These are phyloP conservation scores for Columbina picui DNA, from an alignment of 2,113 vertebrate species.

Conservation along the genomic window DNA sequence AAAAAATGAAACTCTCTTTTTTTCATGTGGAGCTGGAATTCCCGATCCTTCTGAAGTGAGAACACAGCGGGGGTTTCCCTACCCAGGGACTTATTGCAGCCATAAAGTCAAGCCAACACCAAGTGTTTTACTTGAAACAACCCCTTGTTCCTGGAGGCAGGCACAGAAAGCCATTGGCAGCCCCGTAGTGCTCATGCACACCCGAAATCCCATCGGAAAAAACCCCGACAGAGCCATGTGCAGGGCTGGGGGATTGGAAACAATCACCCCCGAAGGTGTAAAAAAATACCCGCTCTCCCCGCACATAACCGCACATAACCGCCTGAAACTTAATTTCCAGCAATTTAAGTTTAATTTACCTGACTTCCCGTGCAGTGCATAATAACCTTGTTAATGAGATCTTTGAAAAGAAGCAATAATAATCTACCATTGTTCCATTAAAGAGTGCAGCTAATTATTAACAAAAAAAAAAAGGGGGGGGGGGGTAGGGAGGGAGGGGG, in stretches of 20 bases:
- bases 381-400: slow-evolving; percentile 67
- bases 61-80: slow-evolving; percentile 57
- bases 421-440: slow-evolving; percentile 52
- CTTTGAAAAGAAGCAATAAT: slow-evolving; percentile 28
- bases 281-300: neutral
- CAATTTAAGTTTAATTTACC: slow-evolving; percentile 71
- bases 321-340: slow-evolving; percentile 63
- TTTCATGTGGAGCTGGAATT: slow-evolving; percentile 46
- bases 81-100: slow-evolving; percentile 64
- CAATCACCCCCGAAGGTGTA: slow-evolving; percentile 2
- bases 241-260: neutral
- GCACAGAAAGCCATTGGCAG: slow-evolving; percentile 21
- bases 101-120: slow-evolving; percentile 68
- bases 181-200: neutral
- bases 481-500: no score
- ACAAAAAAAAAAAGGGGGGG: neutral
- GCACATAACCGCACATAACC: neutral
- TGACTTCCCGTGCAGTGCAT: slow-evolving; percentile 56
- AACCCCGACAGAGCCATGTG: neutral
- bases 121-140: slow-evolving; percentile 29
- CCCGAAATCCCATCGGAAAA: neutral
- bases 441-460: slow-evolving; percentile 66
- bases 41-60: slow-evolving; percentile 46
- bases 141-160: slow-evolving; percentile 38
- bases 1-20: slow-evolving; percentile 36